These are phyloP conservation scores for Drosophila anomelani DNA, from an alignment of 2,888 invertebrate species.

Conservation along the genomic window DNA sequence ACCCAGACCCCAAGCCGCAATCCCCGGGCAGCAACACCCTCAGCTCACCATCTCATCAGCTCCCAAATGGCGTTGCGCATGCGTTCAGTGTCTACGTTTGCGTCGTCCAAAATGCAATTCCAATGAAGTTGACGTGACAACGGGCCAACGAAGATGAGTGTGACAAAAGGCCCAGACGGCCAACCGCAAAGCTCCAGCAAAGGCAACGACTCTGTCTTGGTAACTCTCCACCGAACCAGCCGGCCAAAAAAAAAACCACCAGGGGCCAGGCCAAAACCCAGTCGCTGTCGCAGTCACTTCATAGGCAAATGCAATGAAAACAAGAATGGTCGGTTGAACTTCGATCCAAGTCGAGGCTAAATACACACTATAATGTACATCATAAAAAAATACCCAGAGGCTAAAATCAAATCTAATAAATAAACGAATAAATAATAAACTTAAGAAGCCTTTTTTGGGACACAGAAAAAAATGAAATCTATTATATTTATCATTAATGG, in stretches of 20 bases:
- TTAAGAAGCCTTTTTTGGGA: too few relatives aligned
- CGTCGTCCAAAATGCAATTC: constrained; percentile 72
- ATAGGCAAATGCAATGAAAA: constrained; percentile 49
- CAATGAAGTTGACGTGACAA: constrained; percentile 75
- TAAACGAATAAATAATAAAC: not conserved
- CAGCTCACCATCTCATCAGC: not conserved
- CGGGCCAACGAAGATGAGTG: constrained; percentile 73
- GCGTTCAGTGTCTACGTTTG: constrained; percentile 54
- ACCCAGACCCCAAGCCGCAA: constrained; percentile 19
- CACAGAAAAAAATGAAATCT: not conserved
- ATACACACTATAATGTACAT: constrained; percentile 5
- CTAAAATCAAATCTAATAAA: too few relatives aligned
- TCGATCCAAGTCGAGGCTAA: not conserved
- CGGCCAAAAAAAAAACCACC: constrained; percentile 26
- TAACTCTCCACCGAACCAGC: constrained; percentile 16
- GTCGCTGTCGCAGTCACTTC: constrained; percentile 25
- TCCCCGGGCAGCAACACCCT: not conserved
- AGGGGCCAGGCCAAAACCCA: constrained; percentile 25
- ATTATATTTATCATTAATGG: not conserved
- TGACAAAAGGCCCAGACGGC: constrained; percentile 64
- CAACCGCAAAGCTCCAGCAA: constrained; percentile 58
- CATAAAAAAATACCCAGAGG: not conserved
- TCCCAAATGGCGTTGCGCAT: constrained; percentile 58
- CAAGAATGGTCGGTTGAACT: constrained; percentile 25
- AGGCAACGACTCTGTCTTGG: constrained; percentile 15